A percentile compares a stretch with the other conserved stretches of the same genome.
These are phyloP conservation scores for Leptinotarsa haldemani DNA, from an alignment of 2,888 invertebrate genomes.

Conservation along the genomic window DNA sequence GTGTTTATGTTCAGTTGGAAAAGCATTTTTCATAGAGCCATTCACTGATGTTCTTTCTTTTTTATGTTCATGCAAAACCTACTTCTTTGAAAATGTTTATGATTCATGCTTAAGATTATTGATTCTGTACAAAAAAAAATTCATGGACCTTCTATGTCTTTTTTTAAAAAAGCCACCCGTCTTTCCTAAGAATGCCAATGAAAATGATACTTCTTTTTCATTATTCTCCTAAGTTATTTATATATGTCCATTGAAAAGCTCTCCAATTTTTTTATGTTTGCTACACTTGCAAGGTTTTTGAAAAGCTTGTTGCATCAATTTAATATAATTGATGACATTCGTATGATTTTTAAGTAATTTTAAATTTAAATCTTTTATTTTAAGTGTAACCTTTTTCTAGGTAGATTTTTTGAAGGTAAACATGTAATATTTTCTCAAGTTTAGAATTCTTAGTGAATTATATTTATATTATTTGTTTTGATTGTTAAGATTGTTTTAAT, in stretches of 20 bases:
- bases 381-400: constrained; percentile 59
- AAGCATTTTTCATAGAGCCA: too few species aligned
- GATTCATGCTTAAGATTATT: neutral
- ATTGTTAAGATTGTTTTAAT: constrained; percentile 51
- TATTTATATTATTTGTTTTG: constrained; percentile 63
- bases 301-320: constrained; percentile 37
- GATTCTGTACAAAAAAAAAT: constrained; percentile 6
- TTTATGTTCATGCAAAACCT: neutral
- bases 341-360: constrained; percentile 42
- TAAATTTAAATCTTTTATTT: constrained; percentile 58
- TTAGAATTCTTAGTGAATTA: constrained; percentile 62
- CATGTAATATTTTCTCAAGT: constrained; percentile 60
- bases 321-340: constrained; percentile 39
- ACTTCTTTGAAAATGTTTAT: constrained; percentile 16
- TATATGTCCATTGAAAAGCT: constrained; percentile 31
- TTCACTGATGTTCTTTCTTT: too few species aligned
- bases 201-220: constrained; percentile 41
- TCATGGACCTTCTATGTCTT: constrained; percentile 15
- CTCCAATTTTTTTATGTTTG: constrained; percentile 20
- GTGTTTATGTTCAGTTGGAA: too few species aligned
- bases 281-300: constrained; percentile 30
- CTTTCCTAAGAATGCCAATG: constrained; percentile 47
- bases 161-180: constrained; percentile 44
- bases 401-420: constrained; percentile 58
- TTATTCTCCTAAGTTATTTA: constrained; percentile 44